Evolutionary conservation across 2,797 vertebrate genomes (phyloP), one percentile per base, ranked within the genome.

Genomic region (Alcedo atthis): DNA sequence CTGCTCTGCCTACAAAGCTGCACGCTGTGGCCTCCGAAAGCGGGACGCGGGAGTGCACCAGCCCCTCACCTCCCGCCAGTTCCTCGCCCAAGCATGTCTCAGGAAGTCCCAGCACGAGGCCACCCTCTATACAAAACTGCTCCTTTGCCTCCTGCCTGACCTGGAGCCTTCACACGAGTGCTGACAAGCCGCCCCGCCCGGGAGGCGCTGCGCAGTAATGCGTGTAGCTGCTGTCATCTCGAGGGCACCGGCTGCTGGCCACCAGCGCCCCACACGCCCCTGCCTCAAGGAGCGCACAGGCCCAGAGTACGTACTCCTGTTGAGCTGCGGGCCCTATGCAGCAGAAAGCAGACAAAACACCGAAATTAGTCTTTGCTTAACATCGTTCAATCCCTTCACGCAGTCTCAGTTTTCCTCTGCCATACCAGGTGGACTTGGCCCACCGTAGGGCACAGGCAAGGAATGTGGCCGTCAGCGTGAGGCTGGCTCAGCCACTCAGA

Each of bases 231-330:
- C 93, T 75, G 98, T 97, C 98, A 35, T 83, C 97, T 87, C 46
- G 98, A 68, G 98, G 97, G 49, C 28, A 98, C 3, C 0, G 98
- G 63, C 97, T 98, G 81, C 97, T 98, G 0, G 95, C 97, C 81
- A 92, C 80, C 0, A 94, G 96, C 15, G 48, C 51, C 5, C 94
- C 69, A 1, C 57, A 53, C 4, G 73, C 59, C 85, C 78, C 90
- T 94, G 86, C 67, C 10, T 42, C 15, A 97, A 94, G 92, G 87
- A 69, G 68, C 95, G 97, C 95, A 96, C 96, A 81, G 98, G 97
- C 20, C 85, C 64, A 42, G 87, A 96, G 86, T 97, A 97, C 1
- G 95, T 54, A 0, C 69, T 37, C 7, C 66, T 90, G 22, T 35
- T 70, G 4, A 15, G 42, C 10, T 87, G 90, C 4, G 73, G 48